These are phyloP conservation scores for Halictus quadricinctus DNA, from an alignment of 2,888 invertebrate species.

Conservation along the genomic window DNA sequence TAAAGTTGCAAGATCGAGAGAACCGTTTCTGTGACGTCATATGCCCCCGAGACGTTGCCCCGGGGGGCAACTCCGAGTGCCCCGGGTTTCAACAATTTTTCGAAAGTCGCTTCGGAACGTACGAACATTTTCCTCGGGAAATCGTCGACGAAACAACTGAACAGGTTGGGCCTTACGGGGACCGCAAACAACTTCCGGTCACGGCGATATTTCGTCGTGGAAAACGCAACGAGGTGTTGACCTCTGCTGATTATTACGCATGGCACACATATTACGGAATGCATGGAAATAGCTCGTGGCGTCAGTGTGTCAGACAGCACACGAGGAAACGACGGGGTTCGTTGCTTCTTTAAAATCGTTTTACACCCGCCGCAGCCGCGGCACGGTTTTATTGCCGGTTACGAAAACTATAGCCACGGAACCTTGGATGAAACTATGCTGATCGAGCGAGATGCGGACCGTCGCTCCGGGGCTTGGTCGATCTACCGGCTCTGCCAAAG, in stretches of 20 bases:
- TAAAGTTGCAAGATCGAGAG: too few species aligned
- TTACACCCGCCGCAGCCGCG: constrained; percentile 32
- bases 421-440: neutral
- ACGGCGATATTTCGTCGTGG: constrained; percentile 6
- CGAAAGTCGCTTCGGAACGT: neutral
- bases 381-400: constrained; percentile 30
- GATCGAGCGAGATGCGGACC: neutral
- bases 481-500: constrained; percentile 10
- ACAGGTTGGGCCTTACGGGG: neutral
- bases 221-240: constrained; percentile 67
- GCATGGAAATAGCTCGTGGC: constrained; percentile 71
- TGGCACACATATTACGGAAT: constrained; percentile 69
- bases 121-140: neutral
- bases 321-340: constrained; percentile 42
- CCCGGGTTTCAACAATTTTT: neutral
- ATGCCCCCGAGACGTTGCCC: too few species aligned
- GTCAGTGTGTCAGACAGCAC: constrained; percentile 62
- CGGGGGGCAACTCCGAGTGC: too few species aligned
- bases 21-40: too few species aligned
- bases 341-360: constrained; percentile 60
- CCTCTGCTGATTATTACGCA: constrained; percentile 63
- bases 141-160: neutral
- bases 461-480: neutral
- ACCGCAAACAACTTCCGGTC: neutral
- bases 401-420: constrained; percentile 19